These are phyloP conservation scores for Prenolepis imparis DNA, from an alignment of 2,888 invertebrate species.

Conservation along the genomic window DNA sequence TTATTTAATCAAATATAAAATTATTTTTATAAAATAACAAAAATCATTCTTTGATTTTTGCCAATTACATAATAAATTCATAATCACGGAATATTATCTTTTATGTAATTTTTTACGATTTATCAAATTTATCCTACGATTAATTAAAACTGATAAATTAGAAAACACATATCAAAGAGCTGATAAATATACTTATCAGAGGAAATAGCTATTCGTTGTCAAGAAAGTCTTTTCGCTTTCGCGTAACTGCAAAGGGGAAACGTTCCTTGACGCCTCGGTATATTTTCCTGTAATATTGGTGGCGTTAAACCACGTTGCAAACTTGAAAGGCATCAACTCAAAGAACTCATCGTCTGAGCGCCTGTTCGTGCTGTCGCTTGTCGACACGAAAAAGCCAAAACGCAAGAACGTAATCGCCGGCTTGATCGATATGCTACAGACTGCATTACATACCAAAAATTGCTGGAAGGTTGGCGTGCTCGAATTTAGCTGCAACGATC, in stretches of 20 bases:
- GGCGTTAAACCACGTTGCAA: slow-evolving; percentile 49
- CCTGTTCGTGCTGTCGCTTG: slow-evolving; percentile 54
- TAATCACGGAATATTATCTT: neutral
- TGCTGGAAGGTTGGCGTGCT: slow-evolving; percentile 51
- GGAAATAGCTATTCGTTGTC: slow-evolving; percentile 41
- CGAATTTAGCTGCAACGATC: slow-evolving; percentile 44
- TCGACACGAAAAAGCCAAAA: slow-evolving; percentile 57
- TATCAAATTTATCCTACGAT: slow-evolving; percentile 4
- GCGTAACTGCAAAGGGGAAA: slow-evolving; percentile 33
- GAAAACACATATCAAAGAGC: neutral
- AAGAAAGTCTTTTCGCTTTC: slow-evolving; percentile 19
- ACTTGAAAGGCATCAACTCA: slow-evolving; percentile 52
- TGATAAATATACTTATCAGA: slow-evolving; percentile 35
- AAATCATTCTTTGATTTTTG: neutral
- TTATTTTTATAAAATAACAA: slow-evolving; percentile 7
- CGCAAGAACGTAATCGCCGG: slow-evolving; percentile 54
- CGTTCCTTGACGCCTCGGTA: slow-evolving; percentile 16
- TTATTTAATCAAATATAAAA: too few species aligned
- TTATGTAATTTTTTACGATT: neutral
- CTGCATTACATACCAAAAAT: slow-evolving; percentile 57
- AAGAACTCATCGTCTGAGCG: slow-evolving; percentile 53
- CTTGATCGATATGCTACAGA: slow-evolving; percentile 52
- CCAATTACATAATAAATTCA: neutral
- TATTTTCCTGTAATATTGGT: slow-evolving; percentile 37
- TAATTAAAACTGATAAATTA: neutral